Evolutionary conservation across 2,888 invertebrate genomes (phyloP).

Genomic region (Leptinotarsa peninsularis): DNA sequence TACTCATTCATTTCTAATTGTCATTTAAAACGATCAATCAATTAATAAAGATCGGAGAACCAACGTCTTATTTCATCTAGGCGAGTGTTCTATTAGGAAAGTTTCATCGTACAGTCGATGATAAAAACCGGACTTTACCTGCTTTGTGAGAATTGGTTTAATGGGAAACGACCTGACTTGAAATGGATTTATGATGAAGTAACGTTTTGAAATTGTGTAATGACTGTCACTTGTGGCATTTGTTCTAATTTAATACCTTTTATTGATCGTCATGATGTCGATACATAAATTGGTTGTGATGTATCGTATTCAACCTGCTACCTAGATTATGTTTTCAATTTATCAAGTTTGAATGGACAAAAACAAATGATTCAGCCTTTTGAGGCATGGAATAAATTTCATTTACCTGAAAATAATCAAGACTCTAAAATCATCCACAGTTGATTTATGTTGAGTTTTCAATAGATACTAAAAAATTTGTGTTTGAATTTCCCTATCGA

Average conservation of each 20-base stretch:
- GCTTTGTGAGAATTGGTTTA: conserved; percentile 46
- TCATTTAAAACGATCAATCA: conserved; percentile 53
- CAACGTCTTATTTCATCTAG: conserved; percentile 50
- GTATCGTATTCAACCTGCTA: conserved; percentile 17
- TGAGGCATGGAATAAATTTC: no score
- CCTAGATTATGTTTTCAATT: conserved; percentile 20
- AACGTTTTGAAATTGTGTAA: conserved; percentile 40
- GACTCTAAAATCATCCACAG: no score
- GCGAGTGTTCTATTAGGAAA: conserved; percentile 35
- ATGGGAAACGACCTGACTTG: conserved; percentile 30
- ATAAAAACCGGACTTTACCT: conserved; percentile 44
- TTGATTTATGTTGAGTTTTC: no score
- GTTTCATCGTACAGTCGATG: conserved; percentile 18
- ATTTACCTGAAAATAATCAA: no score
- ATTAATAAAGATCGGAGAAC: conserved; percentile 53
- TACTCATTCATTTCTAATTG: conserved; percentile 55
- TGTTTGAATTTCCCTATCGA: no score
- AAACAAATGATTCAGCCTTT: background rate
- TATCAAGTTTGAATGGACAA: conserved; percentile 5
- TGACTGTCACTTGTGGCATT: conserved; percentile 44
- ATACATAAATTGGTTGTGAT: conserved; percentile 27
- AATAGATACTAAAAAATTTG: no score
- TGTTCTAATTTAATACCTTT: conserved; percentile 45
- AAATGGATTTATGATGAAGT: conserved; percentile 43
- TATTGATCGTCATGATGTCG: conserved; percentile 34